Evolutionary conservation across 2,888 invertebrate genomes (phyloP), one percentile per base, ranked within the genome.

Genomic region (Ophion ellenae): DNA sequence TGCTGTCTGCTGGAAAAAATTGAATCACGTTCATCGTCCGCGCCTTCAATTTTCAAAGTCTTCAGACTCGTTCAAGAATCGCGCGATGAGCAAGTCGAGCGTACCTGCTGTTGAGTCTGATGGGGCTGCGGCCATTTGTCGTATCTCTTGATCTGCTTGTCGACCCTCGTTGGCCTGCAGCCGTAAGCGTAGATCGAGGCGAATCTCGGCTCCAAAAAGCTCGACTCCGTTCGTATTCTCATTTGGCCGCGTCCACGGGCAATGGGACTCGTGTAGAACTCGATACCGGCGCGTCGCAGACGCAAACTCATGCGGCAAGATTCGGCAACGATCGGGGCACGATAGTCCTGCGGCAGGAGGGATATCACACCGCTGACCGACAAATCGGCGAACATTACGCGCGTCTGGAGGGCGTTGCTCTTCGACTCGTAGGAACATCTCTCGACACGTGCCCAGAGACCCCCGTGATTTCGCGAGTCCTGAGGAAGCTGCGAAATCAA

Each of bases 161-260:
- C 93, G 24, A 87, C 75, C 17, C 82, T 88, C 24, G 90, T 88
- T 0, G 92, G 96, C 90, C 97, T 96, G 90, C 97, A 98, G 0
- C 97, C 97, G 88, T 97, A 97, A 0, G 97, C 97, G 90, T 97
- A 97, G 0, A 98, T 97, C 67, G 97, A 97, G 57, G 97, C 97
- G 90, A 97, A 97, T 17, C 97, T 97, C 0, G 97, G 97, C 90
- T 98, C 97, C 0, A 97, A 95, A 90, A 98, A 98, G 92, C 97
- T 97, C 0, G 97, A 97, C 91, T 97, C 97, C 0, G 97, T 97
- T 93, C 97, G 96, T 2, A 97, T 96, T 89, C 96, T 96, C 93
- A 97, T 96, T 89, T 96, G 96, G 0, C 96, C 96, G 0, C 96
- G 95, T 89, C 96, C 96, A 53, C 96, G 95, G 69, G 96, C 95